Base-by-base conservation (phyloP, 2,797 vertebrate species). In the Carapus acus region DNA sequence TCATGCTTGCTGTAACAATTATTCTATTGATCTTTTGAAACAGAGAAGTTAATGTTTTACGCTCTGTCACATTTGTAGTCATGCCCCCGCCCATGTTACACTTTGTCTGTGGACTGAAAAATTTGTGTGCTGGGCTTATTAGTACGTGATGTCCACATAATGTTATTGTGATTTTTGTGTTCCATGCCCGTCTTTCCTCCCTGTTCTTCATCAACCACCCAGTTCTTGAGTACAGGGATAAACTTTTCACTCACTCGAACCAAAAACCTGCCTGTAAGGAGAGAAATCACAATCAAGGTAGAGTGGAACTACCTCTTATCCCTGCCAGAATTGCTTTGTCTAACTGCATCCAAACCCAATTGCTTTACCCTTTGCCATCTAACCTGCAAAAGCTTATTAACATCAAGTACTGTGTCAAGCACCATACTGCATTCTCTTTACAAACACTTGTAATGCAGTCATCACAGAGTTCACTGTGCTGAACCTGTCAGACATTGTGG, bases 161-260 rank as follows among this genome's bases (percentile, higher is more conserved):
- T 80, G 58, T 73, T 83, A 73, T 80, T 68, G 6, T 83, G 62
- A 77, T 84, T 80, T n/a, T 50, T 58, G 24, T 61, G 52, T 31
- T 54, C 52, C 68, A 70, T 77, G 54, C 62, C 56, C 60, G 37
- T 69, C 59, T 71, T 52, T 38, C 47, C 65, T 61, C 66, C 34
- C 14, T 36, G 13, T 15, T 36, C 34, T n/a, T 36, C 34, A 15
- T 61, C 86, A 83, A 80, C 81, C 83, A 84, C 18, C 90, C 90
- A 97, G 96, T 97, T 79, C 91, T 94, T 88, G 93, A 90, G 84
- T 91, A 93, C 92, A 96, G 89, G 91, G 91, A 93, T 91, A 96
- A 94, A 85, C 91, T 93, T 81, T 93, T 95, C 87, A 92, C 89
- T 90, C 92, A 94, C 79, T 92, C 94, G 87, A 80, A 94, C 88